These are phyloP conservation scores for Pangasius larnaudii DNA, from an alignment of 2,797 vertebrate genomes.

Conservation along the genomic window DNA sequence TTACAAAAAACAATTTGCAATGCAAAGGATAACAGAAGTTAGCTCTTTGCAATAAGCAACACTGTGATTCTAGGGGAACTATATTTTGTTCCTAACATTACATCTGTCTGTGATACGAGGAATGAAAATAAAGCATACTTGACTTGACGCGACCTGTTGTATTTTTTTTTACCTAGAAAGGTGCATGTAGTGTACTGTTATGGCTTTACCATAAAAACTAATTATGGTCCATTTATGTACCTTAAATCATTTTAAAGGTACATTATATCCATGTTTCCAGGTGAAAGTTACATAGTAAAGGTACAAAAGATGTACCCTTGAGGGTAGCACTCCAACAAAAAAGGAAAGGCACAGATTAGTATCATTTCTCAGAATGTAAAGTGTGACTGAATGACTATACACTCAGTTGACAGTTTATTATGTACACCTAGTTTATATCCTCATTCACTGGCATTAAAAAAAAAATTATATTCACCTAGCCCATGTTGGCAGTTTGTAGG, in stretches of 20 bases:
- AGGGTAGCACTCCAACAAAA: background rate
- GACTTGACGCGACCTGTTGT: conserved; percentile 8
- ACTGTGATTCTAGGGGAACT: background rate
- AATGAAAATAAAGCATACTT: conserved; percentile 4
- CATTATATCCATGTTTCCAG: background rate
- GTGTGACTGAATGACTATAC: background rate
- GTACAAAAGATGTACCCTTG: background rate
- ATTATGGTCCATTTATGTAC: background rate
- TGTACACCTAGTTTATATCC: background rate
- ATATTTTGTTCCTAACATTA: background rate
- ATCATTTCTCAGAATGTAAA: background rate
- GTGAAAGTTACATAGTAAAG: background rate
- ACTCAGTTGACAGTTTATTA: background rate
- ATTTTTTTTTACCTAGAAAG: background rate
- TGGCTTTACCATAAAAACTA: background rate
- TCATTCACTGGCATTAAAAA: background rate
- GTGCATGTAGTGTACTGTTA: background rate
- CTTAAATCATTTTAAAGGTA: background rate
- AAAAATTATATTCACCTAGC: background rate
- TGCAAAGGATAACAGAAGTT: background rate
- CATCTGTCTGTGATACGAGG: background rate
- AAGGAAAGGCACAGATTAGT: background rate
- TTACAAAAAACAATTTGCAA: background rate
- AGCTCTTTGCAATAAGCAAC: background rate
- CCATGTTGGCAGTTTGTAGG: background rate